Evolutionary conservation across 1,140 invertebrate species (phyloP), one percentile per base, ranked within the genome.

Genomic region (Diachasma alloeum): DNA sequence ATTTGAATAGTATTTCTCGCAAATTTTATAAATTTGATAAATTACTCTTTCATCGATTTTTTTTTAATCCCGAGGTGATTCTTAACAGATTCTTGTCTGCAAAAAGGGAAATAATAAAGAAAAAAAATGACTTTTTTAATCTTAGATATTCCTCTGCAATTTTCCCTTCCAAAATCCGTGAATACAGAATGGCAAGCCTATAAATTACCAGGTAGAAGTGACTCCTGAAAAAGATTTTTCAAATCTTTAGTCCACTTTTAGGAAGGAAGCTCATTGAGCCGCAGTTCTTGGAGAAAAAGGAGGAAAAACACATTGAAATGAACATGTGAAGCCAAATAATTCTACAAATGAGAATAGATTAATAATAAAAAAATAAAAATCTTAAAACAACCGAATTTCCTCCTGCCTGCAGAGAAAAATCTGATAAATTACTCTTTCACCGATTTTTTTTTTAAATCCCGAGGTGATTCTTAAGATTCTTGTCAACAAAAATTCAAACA

Each of bases 161-260:
- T 59, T 26, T 1, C n/a, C n/a, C n/a, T n/a, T n/a, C 2, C 11
- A 59, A 24, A 59, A 15, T 59, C 53, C n/a, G 3, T 22, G 53
- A 22, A 59, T 59, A 17, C 76, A 79, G 84, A 83, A 83, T 83
- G 84, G 79, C 80, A 69, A 83, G 74, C 75, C 79, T 79, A 82
- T 44, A 59, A 22, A 24, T 37, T 53, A 66, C 53, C 44, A 48
- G 36, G 44, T 53, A 63, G 31, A 53, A 37, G 37, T 53, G 6
- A 73, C 26, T 59, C 24, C n/a, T 53, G 53, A 37, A n/a, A 53
- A 36, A 53, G 66, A 42, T 53, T 26, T 71, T 76, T 76, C 44
- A 31, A 42, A 42, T 39, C 59, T 42, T 74, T 74, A 13, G 46
- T 44, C 69, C 24, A 59, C 53, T 59, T 31, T 72, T 4, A 72